These are phyloP conservation scores for Pseudorasbora parva DNA, from an alignment of 2,113 vertebrate genomes.

Conservation along the genomic window DNA sequence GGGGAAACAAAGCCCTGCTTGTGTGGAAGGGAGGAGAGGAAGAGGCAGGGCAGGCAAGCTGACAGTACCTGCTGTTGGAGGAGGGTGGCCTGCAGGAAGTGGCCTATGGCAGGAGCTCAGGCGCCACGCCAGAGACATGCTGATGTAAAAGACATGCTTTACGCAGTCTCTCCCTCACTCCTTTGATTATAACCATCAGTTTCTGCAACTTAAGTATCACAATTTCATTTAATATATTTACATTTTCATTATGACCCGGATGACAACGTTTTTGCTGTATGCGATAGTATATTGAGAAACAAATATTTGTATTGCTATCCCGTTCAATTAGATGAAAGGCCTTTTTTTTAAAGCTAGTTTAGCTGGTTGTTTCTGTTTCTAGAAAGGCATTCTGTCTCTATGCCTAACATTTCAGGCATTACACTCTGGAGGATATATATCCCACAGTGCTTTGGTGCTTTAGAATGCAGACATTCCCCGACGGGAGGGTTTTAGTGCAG, in stretches of 20 bases:
- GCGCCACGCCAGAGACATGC: conserved; percentile 67
- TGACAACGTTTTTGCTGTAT: neutral
- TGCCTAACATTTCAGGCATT: conserved; percentile 28
- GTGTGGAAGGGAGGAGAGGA: conserved; percentile 65
- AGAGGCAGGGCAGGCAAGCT: conserved; percentile 68
- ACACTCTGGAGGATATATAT: conserved; percentile 32
- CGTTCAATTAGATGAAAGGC: neutral
- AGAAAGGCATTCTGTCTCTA: conserved; percentile 31
- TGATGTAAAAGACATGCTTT: conserved; percentile 68
- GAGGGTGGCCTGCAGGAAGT: conserved; percentile 71
- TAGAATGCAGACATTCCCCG: conserved; percentile 45
- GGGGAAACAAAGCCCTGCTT: conserved; percentile 77
- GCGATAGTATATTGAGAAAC: neutral
- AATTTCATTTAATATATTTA: neutral
- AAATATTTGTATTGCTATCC: neutral
- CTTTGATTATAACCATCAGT: neutral
- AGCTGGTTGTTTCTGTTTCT: conserved; percentile 8
- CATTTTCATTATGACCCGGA: neutral
- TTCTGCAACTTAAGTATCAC: neutral
- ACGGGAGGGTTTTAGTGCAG: neutral
- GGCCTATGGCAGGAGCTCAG: conserved; percentile 67
- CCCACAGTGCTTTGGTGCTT: conserved; percentile 10
- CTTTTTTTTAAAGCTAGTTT: neutral
- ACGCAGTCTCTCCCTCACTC: neutral
- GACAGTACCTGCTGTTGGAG: conserved; percentile 81